Evolutionary conservation across 2,797 vertebrate genomes (phyloP).

Genomic region (Neosilurus mollespiculum): DNA sequence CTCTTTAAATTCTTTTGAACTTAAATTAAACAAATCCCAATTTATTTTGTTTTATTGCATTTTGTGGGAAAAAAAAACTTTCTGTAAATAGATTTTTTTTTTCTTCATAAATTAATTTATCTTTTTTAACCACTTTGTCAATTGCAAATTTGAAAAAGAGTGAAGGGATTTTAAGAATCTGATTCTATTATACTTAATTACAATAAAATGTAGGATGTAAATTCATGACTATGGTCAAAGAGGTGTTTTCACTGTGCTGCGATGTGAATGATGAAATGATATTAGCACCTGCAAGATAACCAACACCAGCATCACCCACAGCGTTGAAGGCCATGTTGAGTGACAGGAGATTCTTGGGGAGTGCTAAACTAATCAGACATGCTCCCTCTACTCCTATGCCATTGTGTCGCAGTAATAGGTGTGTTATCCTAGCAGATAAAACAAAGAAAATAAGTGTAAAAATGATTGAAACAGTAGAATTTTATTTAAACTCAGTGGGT

Average conservation of each 20-base stretch:
- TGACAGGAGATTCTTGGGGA: slow-evolving; percentile 76
- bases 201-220: neutral
- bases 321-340: slow-evolving; percentile 85
- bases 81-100: no score
- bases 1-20: no score
- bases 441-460: slow-evolving; percentile 10
- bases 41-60: no score
- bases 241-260: neutral
- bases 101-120: no score
- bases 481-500: neutral
- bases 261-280: neutral
- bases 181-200: neutral
- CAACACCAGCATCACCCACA: slow-evolving; percentile 80
- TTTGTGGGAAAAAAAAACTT: no score
- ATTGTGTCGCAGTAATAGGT: slow-evolving; percentile 82
- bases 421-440: slow-evolving; percentile 69
- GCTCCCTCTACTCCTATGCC: slow-evolving; percentile 75
- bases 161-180: neutral
- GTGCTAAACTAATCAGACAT: slow-evolving; percentile 74
- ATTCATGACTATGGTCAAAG: neutral
- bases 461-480: neutral
- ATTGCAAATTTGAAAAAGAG: neutral
- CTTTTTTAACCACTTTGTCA: neutral
- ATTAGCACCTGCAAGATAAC: slow-evolving; percentile 78
- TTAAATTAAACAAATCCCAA: no score